Conservation (phyloP, 2,797 vertebrate genomes). For the Pipistrellus nathusii region DNA sequence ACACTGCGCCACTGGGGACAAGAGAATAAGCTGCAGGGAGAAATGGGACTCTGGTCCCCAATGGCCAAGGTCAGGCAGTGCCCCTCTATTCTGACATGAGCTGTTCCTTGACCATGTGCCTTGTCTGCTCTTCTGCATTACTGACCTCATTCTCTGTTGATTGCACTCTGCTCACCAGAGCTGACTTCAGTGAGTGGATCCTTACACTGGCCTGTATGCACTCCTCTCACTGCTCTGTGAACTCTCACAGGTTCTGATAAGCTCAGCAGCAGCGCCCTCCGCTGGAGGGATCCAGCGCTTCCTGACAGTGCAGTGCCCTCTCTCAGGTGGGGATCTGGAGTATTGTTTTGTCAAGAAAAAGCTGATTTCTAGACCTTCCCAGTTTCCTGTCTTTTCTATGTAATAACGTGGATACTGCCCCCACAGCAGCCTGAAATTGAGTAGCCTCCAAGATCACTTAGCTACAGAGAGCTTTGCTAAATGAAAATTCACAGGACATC, state of each 20-base stretch:
- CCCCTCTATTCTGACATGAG: background rate
- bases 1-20: background rate
- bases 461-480: background rate
- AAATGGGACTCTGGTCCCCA: background rate
- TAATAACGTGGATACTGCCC: background rate
- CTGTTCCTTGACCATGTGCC: background rate
- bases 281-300: background rate
- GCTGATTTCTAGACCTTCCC: background rate
- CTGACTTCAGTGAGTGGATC: background rate
- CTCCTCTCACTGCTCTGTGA: background rate
- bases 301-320: no score
- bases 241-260: background rate
- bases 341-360: slow-evolving; percentile 19
- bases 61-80: background rate
- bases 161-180: background rate
- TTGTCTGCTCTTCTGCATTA: background rate
- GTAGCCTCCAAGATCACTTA: background rate
- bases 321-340: background rate
- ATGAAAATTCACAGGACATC: slow-evolving; percentile 26
- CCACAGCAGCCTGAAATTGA: background rate
- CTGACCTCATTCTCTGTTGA: background rate
- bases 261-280: background rate
- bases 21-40: background rate
- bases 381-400: background rate
- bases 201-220: no score